phyloP scores from a whole-genome alignment of 2,888 invertebrate species.

The Myopa tessellatipennis region DNA sequence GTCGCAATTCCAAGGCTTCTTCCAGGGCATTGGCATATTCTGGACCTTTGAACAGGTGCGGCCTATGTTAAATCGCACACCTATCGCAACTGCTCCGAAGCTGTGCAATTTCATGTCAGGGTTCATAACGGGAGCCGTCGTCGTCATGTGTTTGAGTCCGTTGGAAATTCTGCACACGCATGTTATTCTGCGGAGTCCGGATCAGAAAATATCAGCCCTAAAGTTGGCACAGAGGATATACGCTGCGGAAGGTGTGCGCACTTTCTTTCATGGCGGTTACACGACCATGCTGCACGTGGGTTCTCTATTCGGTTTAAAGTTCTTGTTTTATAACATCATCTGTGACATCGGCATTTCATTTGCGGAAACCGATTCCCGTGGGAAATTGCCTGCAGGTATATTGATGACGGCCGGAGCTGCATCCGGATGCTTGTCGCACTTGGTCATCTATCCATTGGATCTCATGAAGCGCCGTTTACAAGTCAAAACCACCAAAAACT shows the following conservation, averaged over 20 bases:
- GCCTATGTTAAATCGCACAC: background rate
- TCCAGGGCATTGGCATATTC: slow-evolving; percentile 33
- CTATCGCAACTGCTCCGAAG: slow-evolving; percentile 5
- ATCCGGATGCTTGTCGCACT: slow-evolving; percentile 29
- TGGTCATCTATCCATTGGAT: slow-evolving; percentile 37
- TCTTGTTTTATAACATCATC: slow-evolving; percentile 38
- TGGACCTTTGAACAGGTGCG: slow-evolving; percentile 31
- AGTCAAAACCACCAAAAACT: background rate
- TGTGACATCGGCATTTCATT: background rate
- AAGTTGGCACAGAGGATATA: background rate
- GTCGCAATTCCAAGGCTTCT: slow-evolving; percentile 28
- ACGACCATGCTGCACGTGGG: slow-evolving; percentile 33
- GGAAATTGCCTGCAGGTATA: slow-evolving; percentile 17
- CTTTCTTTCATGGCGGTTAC: slow-evolving; percentile 31
- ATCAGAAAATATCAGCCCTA: background rate
- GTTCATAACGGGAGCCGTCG: slow-evolving; percentile 32
- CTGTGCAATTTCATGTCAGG: slow-evolving; percentile 36
- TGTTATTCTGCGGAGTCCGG: slow-evolving; percentile 11
- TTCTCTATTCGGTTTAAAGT: slow-evolving; percentile 33
- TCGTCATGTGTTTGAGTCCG: slow-evolving; percentile 20
- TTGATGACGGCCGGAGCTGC: slow-evolving; percentile 30
- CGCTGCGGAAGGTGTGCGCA: background rate
- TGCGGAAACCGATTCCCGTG: background rate
- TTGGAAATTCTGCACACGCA: slow-evolving; percentile 35
- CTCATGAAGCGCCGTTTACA: slow-evolving; percentile 39